Evolutionary conservation across 2,113 vertebrate species (phyloP).

Genomic region (Fukomys damarensis): DNA sequence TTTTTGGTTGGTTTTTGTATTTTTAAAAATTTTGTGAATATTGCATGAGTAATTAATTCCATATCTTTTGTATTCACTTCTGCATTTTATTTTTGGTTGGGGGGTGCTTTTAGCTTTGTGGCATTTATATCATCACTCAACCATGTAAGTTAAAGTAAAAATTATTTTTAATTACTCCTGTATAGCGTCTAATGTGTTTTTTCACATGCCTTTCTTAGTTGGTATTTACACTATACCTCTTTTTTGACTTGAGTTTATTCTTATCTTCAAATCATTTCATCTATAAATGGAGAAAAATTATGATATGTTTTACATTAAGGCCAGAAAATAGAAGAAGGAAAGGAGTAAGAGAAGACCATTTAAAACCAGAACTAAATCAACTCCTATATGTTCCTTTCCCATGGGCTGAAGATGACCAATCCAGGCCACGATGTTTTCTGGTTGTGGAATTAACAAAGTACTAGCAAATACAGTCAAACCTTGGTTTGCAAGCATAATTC

Average conservation of each 20-base stretch:
- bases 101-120: slow-evolving; percentile 83
- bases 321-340: neutral
- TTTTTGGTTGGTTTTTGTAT: neutral
- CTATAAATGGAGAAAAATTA: neutral
- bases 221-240: neutral
- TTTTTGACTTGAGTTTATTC: neutral
- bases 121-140: slow-evolving; percentile 86
- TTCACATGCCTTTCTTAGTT: neutral
- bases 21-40: slow-evolving; percentile 77
- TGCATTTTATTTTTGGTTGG: slow-evolving; percentile 70
- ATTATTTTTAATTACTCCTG: slow-evolving; percentile 95
- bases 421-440: neutral
- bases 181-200: neutral
- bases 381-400: neutral
- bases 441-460: neutral
- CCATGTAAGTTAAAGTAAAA: slow-evolving; percentile 96
- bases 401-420: neutral
- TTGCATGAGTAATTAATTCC: slow-evolving; percentile 81
- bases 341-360: too few relatives aligned
- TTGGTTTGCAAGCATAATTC: neutral
- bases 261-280: slow-evolving; percentile 27
- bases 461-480: neutral
- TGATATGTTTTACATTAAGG: neutral
- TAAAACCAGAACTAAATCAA: neutral
- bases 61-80: slow-evolving; percentile 81